Base-by-base conservation (phyloP, 2,113 vertebrate genomes). In the Aptenodytes patagonicus region DNA sequence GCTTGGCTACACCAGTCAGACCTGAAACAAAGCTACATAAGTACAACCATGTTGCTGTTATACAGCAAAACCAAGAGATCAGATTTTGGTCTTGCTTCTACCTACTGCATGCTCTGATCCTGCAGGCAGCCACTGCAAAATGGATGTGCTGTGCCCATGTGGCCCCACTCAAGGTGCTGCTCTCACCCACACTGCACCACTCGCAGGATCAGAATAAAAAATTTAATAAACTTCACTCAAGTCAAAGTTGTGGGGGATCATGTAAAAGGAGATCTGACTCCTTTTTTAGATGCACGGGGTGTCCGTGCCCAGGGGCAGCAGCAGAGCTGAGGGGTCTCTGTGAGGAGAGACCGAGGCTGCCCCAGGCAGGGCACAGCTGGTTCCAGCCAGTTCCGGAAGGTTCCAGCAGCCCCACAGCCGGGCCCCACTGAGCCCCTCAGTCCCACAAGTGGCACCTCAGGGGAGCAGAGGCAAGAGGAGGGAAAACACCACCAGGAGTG, bases 1-100 rank as follows among this genome's bases (percentile, higher is more conserved):
- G 36, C 20, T 34, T 17, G 4, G 49, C 6, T 7, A 21, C 17
- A 19, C 3, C 2, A 1, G 22, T 2, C 38, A n/a, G 5, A 22
- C 7, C n/a, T 0, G 5, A 36, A 40, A 13, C 0, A 0, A 40
- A 68, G 64, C 38, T 26, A 10, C 4, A 0, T 1, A 13, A 86
- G 26, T 0, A 26, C 9, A 16, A 12, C 5, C 16, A 10, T 0
- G 0, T 0, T 7, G 44, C 29, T 55, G 38, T 9, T 3, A 16
- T 1, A 18, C 19, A 15, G 38, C 44, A 28, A 42, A 65, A 36
- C 1, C 1, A 13, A 10, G 20, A 42, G 15, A 28, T 2, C 8
- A 1, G 44, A 32, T 32, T 13, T 31, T 3, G 1, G 28, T 22
- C 24, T 80, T 46, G 47, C n/a, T 71, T 11, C 7, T 51, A 1